These are phyloP conservation scores for Apodemia duryi DNA, from an alignment of 2,888 invertebrate genomes.

Conservation along the genomic window DNA sequence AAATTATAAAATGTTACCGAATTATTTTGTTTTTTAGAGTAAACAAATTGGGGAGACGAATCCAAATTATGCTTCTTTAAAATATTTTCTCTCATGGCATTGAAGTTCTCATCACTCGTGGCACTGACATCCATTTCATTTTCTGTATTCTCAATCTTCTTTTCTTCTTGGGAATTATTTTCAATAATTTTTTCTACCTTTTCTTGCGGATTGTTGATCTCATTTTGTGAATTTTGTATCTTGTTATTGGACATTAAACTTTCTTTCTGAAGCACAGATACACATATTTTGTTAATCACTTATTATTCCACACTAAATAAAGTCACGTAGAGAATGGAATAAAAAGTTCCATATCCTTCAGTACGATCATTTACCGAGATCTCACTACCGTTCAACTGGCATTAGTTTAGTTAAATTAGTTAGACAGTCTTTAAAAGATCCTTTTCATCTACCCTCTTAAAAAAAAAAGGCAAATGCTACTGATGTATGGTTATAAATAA, in stretches of 20 bases:
- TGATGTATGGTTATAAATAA: too few relatives aligned
- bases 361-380: too few relatives aligned
- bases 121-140: constrained; percentile 43
- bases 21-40: constrained; percentile 46
- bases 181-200: constrained; percentile 6
- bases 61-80: constrained; percentile 59
- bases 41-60: constrained; percentile 60
- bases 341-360: too few relatives aligned
- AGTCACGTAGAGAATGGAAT: too few relatives aligned
- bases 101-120: constrained; percentile 32
- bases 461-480: too few relatives aligned
- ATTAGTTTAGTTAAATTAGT: too few relatives aligned
- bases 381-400: too few relatives aligned
- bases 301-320: not conserved
- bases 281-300: not conserved
- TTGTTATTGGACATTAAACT: not conserved
- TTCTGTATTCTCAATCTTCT: constrained; percentile 37
- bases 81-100: constrained; percentile 42
- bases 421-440: too few relatives aligned
- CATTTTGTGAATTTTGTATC: not conserved
- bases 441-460: too few relatives aligned
- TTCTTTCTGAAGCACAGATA: not conserved
- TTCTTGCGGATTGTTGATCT: not conserved
- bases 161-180: constrained; percentile 23
- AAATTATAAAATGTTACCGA: constrained; percentile 34